A percentile compares a stretch with the other conserved stretches of the same genome.
Evolutionary conservation across 2,797 vertebrate genomes (phyloP).

Genomic region (Morus bassanus): DNA sequence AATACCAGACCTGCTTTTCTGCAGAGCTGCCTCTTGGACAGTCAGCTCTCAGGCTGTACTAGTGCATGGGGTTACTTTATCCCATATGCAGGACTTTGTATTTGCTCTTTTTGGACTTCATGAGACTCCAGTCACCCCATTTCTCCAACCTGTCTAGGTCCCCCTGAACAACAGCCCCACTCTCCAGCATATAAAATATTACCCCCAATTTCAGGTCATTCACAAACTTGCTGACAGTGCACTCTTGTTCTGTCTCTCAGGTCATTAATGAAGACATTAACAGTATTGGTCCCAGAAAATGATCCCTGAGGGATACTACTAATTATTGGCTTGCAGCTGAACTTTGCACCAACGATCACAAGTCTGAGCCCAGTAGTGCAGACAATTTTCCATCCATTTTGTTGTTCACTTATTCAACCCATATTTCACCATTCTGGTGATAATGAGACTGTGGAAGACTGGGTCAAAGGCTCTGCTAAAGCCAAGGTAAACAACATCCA

Average conservation of each 20-base stretch:
- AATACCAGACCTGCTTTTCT: not conserved
- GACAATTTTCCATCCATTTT: not conserved
- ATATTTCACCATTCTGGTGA: not conserved
- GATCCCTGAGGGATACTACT: not conserved
- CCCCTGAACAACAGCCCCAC: not conserved
- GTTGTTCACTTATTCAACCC: not conserved
- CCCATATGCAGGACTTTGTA: not conserved
- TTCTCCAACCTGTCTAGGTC: not conserved
- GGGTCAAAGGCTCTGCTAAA: not conserved
- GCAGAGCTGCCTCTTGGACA: not conserved
- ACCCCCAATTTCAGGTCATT: not conserved
- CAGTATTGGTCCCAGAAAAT: not conserved
- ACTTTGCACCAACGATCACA: not conserved
- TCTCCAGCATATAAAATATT: not conserved
- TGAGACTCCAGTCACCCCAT: not conserved
- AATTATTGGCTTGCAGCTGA: not conserved
- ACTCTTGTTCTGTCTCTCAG: not conserved
- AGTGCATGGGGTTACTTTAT: not conserved
- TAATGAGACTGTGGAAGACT: not conserved
- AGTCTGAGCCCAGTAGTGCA: not conserved
- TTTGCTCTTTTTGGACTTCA: not conserved
- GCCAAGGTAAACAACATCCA: not conserved
- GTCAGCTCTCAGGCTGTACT: not conserved
- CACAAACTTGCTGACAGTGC: not conserved
- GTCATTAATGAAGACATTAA: not conserved